These are phyloP conservation scores for Habrosyne pyritoides DNA, from an alignment of 2,888 invertebrate genomes.

Conservation along the genomic window DNA sequence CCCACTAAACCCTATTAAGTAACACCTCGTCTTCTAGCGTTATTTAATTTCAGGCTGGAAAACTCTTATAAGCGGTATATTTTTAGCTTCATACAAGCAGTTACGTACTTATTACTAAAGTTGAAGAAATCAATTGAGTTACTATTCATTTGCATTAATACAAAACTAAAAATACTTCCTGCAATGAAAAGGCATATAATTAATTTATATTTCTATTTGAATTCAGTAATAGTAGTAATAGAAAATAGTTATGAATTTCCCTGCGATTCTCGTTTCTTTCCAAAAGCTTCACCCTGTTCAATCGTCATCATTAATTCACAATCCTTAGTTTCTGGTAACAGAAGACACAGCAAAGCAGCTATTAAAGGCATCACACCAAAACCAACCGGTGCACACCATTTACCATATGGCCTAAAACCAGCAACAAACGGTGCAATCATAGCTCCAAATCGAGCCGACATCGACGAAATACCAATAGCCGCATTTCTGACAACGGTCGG, in stretches of 20 bases:
- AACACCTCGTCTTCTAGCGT: conserved; percentile 34
- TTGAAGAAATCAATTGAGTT: too few relatives aligned
- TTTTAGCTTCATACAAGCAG: too few relatives aligned
- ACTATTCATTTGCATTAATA: too few relatives aligned
- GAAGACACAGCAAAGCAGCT: conserved; percentile 85
- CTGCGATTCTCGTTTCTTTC: conserved; percentile 23
- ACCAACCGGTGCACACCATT: conserved; percentile 87
- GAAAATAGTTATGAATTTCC: background rate
- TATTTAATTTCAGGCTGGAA: conserved; percentile 18
- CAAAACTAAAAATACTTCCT: too few relatives aligned
- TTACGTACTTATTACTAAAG: too few relatives aligned
- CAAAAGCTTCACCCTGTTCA: conserved; percentile 87
- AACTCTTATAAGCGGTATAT: background rate
- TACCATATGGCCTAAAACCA: conserved; percentile 76
- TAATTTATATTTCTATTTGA: too few relatives aligned
- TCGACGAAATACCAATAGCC: conserved; percentile 92
- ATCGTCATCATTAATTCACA: conserved; percentile 89
- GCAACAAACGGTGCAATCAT: conserved; percentile 92
- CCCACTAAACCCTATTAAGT: conserved; percentile 52
- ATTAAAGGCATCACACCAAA: conserved; percentile 87
- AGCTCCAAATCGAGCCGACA: conserved; percentile 92
- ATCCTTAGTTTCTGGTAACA: conserved; percentile 91
- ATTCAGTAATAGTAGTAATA: background rate
- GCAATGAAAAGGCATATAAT: too few relatives aligned
- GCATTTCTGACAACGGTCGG: conserved; percentile 94